Evolutionary conservation across 30 jellyfish, hydroid and myxozoan species (phyloP), one percentile per base, ranked within the genome.

Genomic region (Hydractinia symbiolongicarpus): DNA sequence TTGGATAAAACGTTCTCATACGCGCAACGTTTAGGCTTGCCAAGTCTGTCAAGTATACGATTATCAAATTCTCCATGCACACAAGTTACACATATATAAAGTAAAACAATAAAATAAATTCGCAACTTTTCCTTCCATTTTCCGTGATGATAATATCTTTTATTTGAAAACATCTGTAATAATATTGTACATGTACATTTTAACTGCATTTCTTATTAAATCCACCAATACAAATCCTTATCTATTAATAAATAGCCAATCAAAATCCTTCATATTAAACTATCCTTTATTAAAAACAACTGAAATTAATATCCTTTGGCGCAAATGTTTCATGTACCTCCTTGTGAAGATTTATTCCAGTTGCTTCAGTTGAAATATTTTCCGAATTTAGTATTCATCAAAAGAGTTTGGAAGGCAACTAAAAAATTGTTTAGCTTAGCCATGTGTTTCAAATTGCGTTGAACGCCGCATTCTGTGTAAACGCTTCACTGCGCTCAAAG

Each of bases 1-100:
- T 92, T 92, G 66, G 98, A 86, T 61, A 92, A 54, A 20, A 92
- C 98, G 54, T 88, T 92, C 71, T 92, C 98, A 88, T 92, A 92
- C 1, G 98, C 82, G 78, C 98, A 92, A 44, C 98, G 84, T 71
- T 84, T 86, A 14, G 86, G 95, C 68, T 92, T 87, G 66, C 85
- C 54, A 9, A n/a, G 74, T 11, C 61, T 72, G 64, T 79, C 54
- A 5, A 67, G 20, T 7, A 78, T 78, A 1, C 50, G 64, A 50
- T 66, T 79, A 6, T 49, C 84, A 30, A 64, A 7, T 7, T 64
- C 74, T n/a, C 74, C 74, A 51, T 1, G 40, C 19, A 44, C 19
- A n/a, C 0, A 51, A 1, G 74, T n/a, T n/a, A 64, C n/a, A 6
- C 52, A n/a, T 13, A 64, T 64, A 51, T 64, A 64, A 3, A 64